Evolutionary conservation across 1,140 invertebrate genomes (phyloP), one percentile per base, ranked within the genome.

Genomic region (Rhynchophorus ferrugineus): DNA sequence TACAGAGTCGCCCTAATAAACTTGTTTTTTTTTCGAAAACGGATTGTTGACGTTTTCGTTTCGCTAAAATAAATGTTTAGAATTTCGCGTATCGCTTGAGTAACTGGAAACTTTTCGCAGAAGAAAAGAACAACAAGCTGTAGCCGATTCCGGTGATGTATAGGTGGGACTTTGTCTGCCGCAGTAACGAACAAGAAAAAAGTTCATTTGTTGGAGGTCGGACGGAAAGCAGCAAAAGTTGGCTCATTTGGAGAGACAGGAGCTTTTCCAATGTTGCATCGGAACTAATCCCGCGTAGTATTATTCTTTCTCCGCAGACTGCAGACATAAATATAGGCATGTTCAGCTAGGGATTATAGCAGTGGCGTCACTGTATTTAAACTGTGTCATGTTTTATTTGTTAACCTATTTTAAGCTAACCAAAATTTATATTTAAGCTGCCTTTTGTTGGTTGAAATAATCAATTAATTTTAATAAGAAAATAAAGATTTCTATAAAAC

Each of bases 201-300:
- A 66, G 63, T 66, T 64, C 59, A 64, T 64, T 66, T 65, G 61
- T 61, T 54, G 62, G 58, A 65, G 63, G 60, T 65, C 63, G 57
- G 58, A 61, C 62, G 63, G 60, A 65, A 65, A 63, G 55, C 54
- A 59, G 57, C 60, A 60, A 56, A 65, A 66, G 61, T 64, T 64
- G 65, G 60, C 64, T 67, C 65, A 67, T 67, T 67, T 67, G 64
- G 54, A 60, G 58, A 60, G 66, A 64, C 65, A 63, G 60, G 55
- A 62, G 57, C 57, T 59, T 59, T 61, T 59, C 58, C 61, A 58
- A 61, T 55, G 61, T 54, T 63, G 59, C 57, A 59, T 57, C 48
- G 57, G 49, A 68, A 65, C 64, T 68, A 68, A 68, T 68, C 66
- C 61, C 49, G 58, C 58, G 49, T 61, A 61, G 61, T 62, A 61